Percentiles rank a stretch among this genome's conserved stretches.
These are phyloP conservation scores for Melanchra persicariae DNA, from an alignment of 2,888 invertebrate species.

Conservation along the genomic window DNA sequence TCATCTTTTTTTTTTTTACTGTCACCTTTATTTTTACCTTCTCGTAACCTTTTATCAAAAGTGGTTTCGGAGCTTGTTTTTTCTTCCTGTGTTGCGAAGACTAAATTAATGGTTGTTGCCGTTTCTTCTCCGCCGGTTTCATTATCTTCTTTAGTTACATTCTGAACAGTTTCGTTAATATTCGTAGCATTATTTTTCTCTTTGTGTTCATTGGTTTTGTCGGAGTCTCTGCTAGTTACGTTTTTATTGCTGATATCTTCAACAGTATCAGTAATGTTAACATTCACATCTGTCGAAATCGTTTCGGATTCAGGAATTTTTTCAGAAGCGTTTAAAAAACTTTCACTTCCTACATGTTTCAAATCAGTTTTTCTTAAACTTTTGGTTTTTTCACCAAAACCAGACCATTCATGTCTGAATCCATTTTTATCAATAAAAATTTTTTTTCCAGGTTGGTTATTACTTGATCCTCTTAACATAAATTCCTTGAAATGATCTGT, in stretches of 20 bases:
- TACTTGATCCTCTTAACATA: slow-evolving; percentile 68
- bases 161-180: neutral
- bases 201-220: neutral
- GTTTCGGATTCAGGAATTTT: neutral
- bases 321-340: neutral
- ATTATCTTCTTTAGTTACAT: neutral
- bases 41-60: slow-evolving; percentile 22
- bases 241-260: slow-evolving; percentile 16
- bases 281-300: neutral
- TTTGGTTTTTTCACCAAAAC: slow-evolving; percentile 62
- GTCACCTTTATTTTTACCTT: slow-evolving; percentile 7
- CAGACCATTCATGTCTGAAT: slow-evolving; percentile 80
- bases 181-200: neutral
- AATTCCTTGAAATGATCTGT: slow-evolving; percentile 79
- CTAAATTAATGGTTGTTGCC: neutral
- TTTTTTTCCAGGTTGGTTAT: slow-evolving; percentile 44
- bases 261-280: neutral
- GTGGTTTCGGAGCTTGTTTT: slow-evolving; percentile 17
- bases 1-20: neutral
- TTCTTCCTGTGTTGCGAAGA: neutral
- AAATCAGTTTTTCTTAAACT: slow-evolving; percentile 70
- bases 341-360: neutral
- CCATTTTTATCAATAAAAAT: slow-evolving; percentile 80
- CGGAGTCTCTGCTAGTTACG: neutral
- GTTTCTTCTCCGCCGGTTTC: neutral